A percentile compares a stretch with the other conserved stretches of the same genome.
phyloP scores from a whole-genome alignment of 1,140 invertebrate genomes.

The Camponotus vicinus region DNA sequence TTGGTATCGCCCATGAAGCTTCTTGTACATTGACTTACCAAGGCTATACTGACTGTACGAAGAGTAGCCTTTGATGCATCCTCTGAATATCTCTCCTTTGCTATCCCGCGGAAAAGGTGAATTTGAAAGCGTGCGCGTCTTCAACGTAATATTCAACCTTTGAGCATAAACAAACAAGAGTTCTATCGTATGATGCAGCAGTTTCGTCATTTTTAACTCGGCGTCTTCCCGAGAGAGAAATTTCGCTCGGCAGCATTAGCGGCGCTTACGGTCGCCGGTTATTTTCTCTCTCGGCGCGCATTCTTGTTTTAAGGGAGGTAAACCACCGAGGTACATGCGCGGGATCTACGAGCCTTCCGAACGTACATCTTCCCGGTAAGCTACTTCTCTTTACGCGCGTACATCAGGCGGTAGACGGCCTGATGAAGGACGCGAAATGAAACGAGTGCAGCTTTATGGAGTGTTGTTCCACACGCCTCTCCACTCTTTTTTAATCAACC shows the following conservation, averaged over 20 bases:
- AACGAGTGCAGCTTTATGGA: slow-evolving; percentile 58
- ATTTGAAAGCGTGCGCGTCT: slow-evolving; percentile 44
- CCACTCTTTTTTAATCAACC: slow-evolving; percentile 61
- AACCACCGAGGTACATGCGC: slow-evolving; percentile 1
- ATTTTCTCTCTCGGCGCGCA: slow-evolving; percentile 41
- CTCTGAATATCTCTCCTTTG: slow-evolving; percentile 22
- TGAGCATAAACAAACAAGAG: slow-evolving; percentile 55
- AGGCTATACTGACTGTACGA: neutral
- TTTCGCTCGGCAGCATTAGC: slow-evolving; percentile 55
- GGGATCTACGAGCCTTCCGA: slow-evolving; percentile 20
- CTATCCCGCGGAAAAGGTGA: slow-evolving; percentile 31
- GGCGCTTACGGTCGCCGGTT: slow-evolving; percentile 31
- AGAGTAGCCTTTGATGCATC: slow-evolving; percentile 27
- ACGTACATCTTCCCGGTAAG: slow-evolving; percentile 49
- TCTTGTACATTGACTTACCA: slow-evolving; percentile 3
- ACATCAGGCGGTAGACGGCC: slow-evolving; percentile 54
- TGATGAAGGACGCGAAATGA: slow-evolving; percentile 60
- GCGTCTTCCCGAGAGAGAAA: slow-evolving; percentile 33
- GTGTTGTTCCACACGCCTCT: slow-evolving; percentile 53
- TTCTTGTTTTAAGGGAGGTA: slow-evolving; percentile 51
- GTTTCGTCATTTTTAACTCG: slow-evolving; percentile 52
- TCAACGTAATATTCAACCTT: slow-evolving; percentile 51
- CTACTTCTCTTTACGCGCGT: slow-evolving; percentile 50
- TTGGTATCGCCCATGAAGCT: slow-evolving; percentile 16
- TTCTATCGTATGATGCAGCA: slow-evolving; percentile 55